Base-by-base conservation (phyloP, 1,140 invertebrate genomes). In the Stegodyphus mimosarum region DNA sequence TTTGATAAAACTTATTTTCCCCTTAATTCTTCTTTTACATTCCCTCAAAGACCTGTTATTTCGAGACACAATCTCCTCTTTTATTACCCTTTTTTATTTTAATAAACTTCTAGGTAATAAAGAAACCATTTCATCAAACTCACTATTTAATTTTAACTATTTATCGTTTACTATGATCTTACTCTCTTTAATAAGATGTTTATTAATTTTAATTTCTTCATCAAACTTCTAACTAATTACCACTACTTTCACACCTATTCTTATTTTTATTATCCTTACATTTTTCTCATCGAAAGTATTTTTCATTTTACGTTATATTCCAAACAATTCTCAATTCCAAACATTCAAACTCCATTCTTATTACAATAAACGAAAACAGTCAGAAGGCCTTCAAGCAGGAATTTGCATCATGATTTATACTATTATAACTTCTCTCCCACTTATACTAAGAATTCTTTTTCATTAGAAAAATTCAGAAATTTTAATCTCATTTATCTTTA, bases 361-460 rank as follows among this genome's bases (percentile, higher is more conserved):
- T 55, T 7, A 55, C n/a, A 6, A 76, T 64, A 76, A 7, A 49
- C 0, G 74, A 13, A 33, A 76, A 7, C 74, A 76, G 49, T 91
- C 92, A 88, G 93, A 94, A 88, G 93, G 93, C 52, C 86, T 93
- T 85, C 90, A 92, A 88, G 93, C 93, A 50, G 91, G 92, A 6
- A 85, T 92, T 88, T 93, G 93, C 92, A 90, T 93, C 89, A 90
- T 94, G 88, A 92, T 93, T 91, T 93, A 93, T 92, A 93, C 92
- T 87, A 90, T 93, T 89, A 90, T 92, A 89, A 91, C 90, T 88
- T 93, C 92, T 88, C 91, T 93, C 88, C 93, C 93, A 87, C 90
- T 94, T 90, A 91, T 93, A 91, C 88, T 53, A 17, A 60, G 76
- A 18, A 78, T 78, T 33, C 0, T 78, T n/a, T 18, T n/a, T 13